Evolutionary conservation across 1,140 invertebrate species (phyloP), one percentile per base, ranked within the genome.

Genomic region (Tyrophagus putrescentiae): DNA sequence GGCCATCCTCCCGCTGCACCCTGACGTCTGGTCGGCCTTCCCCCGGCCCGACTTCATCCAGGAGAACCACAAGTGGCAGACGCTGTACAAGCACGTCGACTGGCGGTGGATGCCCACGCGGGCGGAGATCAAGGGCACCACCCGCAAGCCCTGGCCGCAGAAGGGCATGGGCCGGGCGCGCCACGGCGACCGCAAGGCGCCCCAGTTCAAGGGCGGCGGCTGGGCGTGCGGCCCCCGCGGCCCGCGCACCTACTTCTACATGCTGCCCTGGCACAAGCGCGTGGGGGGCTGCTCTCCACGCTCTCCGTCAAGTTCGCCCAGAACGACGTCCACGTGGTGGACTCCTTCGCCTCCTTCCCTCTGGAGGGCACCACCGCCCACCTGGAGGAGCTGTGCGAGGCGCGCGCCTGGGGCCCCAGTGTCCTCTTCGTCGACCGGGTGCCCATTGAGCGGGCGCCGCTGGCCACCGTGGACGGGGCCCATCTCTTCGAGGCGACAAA

Each of bases 351-450:
- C 62, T 70, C 54, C 4, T 77, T 97, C 64, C 87, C 91, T 7
- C 79, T 81, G n/a, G 79, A 84, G 44, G 84, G 95, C 67, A 76
- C 82, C 4, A 7, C n/a, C 18, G 73, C 80, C 64, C 21, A 80
- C 69, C 72, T 98, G 1, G 72, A 81, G 65, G 80, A 92, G 65
- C 71, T 98, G 25, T 79, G 87, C 21, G 82, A 87, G 64, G 74
- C 79, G 54, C 80, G 93, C 67, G 81, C 84, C 68, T 98, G 94
- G 94, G 94, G 93, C 34, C 83, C 89, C 33, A 93, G 91, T n/a
- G 87, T 93, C 29, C 74, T 98, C 0, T 84, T 98, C 75, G 78
- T 97, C 48, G 89, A 98, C 74, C 82, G 81, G 58, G 77, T 78
- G 34, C 89, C 95, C 70, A 76, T 84, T 48, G 88, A 92, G 76